Base-by-base conservation (phyloP, 2,888 invertebrate species). In the Griposia aprilina region DNA sequence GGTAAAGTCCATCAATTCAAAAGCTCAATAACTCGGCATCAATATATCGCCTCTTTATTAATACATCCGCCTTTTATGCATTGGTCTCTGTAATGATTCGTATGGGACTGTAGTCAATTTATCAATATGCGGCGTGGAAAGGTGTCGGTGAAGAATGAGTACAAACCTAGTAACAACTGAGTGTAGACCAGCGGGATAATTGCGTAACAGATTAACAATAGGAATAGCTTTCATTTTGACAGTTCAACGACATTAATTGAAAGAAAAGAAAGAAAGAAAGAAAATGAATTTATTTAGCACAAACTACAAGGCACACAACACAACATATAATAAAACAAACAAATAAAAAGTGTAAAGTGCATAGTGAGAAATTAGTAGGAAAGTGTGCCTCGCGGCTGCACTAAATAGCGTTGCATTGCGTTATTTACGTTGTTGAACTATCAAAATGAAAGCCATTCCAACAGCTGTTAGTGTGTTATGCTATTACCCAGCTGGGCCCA, bases 101-200 rank as follows among this genome's bases (percentile, higher is more conserved):
- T 71, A 67, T 62, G 60, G 45, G 10, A 78, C 60, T 80, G 68
- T 68, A 68, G 68, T 72, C 78, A 78, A 72, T 72, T 50, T 48
- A 57, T 80, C 36, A 66, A n/a, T 50, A 36, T 45, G 65, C 45
- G 48, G 26, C 13, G 13, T 48, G 48, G 20, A 20, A 41, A n/a
- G 10, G 23, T 65, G 15, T n/a, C 65, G 6, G 10, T 26, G 17
- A 45, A n/a, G 41, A 45, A 45, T 45, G n/a, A 66, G 6, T 65
- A 41, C 2, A 6, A 45, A 65, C 11, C 8, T 41, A 63, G 8
- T 36, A 62, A 11, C 11, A 11, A 36, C 36, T 36, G 36, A 63
- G 3, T 63, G 11, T 36, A 23, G 13, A 26, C 41, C n/a, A n/a
- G n/a, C n/a, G n/a, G n/a, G n/a, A n/a, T n/a, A n/a, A n/a, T n/a